Evolutionary conservation across 2,888 invertebrate genomes (phyloP).

Genomic region (Hyles lineata): DNA sequence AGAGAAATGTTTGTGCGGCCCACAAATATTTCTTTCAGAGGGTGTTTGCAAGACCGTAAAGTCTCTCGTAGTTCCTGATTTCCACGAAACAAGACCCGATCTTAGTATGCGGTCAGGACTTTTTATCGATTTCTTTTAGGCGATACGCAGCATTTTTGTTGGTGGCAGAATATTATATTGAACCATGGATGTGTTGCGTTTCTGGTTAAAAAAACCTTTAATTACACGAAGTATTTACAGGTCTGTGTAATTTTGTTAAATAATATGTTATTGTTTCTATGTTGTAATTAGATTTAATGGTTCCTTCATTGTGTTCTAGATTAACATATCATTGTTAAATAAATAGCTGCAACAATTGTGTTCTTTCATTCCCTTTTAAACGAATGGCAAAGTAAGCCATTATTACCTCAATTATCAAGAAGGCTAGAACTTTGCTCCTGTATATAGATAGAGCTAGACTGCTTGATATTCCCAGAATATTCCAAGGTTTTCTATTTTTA

Average conservation of each 20-base stretch:
- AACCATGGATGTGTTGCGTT: too few relatives aligned
- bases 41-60: too few relatives aligned
- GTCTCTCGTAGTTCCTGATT: too few relatives aligned
- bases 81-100: too few relatives aligned
- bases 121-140: too few relatives aligned
- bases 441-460: neutral
- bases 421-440: neutral
- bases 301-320: neutral
- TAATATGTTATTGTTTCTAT: neutral
- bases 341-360: neutral
- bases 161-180: too few relatives aligned
- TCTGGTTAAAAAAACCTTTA: too few relatives aligned
- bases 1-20: too few relatives aligned
- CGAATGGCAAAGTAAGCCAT: neutral
- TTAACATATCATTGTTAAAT: constrained; percentile 14
- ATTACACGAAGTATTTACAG: too few relatives aligned
- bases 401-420: neutral
- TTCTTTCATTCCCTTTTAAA: neutral
- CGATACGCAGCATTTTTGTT: too few relatives aligned
- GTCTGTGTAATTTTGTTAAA: neutral
- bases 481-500: constrained; percentile 20
- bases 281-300: neutral
- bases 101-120: too few relatives aligned
- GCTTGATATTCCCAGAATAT: constrained; percentile 11
- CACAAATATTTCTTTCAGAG: too few relatives aligned